Evolutionary conservation across 2,888 invertebrate species (phyloP).

Genomic region (Saturnia japonica): DNA sequence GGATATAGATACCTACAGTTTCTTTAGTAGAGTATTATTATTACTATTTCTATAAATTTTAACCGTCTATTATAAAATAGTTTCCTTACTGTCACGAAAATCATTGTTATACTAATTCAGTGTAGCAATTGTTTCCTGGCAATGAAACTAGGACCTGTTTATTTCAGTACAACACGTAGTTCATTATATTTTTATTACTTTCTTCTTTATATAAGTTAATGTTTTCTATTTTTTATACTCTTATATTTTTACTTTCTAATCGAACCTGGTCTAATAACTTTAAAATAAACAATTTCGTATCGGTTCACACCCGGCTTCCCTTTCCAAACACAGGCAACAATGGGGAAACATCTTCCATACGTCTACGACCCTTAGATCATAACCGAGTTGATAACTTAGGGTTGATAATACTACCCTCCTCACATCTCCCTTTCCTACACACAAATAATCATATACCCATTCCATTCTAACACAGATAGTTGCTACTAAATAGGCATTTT

Average conservation of each 20-base stretch:
- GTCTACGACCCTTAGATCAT: slow-evolving; percentile 57
- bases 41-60: too few species aligned
- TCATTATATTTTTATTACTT: too few species aligned
- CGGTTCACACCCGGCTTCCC: slow-evolving; percentile 66
- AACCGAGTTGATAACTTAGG: slow-evolving; percentile 59
- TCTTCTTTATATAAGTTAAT: too few species aligned
- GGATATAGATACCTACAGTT: too few species aligned
- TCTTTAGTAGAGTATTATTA: too few species aligned
- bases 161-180: too few species aligned
- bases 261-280: not conserved
- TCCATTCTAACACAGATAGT: slow-evolving; percentile 56
- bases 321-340: slow-evolving; percentile 43
- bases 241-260: not conserved
- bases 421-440: slow-evolving; percentile 48
- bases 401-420: slow-evolving; percentile 49
- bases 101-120: too few species aligned
- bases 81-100: too few species aligned
- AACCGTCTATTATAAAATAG: too few species aligned
- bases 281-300: slow-evolving; percentile 54
- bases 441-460: slow-evolving; percentile 29
- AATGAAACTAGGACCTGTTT: too few species aligned
- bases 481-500: slow-evolving; percentile 79
- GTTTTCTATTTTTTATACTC: too few species aligned
- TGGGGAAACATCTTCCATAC: slow-evolving; percentile 45
- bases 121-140: too few species aligned